These are phyloP conservation scores for Protophormia terraenovae DNA, from an alignment of 2,888 invertebrate species.

Conservation along the genomic window DNA sequence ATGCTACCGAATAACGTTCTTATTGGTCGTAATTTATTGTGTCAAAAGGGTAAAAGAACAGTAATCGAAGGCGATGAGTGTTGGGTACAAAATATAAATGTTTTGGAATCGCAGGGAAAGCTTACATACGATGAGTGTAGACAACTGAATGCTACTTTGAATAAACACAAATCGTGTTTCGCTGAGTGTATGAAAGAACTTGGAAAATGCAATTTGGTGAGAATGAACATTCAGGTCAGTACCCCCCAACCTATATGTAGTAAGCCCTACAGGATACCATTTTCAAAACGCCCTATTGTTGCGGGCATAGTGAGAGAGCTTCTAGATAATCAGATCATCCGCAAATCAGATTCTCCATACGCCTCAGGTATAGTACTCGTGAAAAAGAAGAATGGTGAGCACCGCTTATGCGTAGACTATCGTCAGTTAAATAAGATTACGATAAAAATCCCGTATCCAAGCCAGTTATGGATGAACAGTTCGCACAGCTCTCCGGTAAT, in stretches of 20 bases:
- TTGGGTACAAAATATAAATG: constrained; percentile 32
- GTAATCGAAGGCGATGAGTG: constrained; percentile 48
- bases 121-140: background rate
- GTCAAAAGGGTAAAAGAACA: constrained; percentile 12
- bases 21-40: no score
- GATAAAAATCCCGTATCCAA: constrained; percentile 38
- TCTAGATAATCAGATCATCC: constrained; percentile 47
- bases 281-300: no score
- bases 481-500: constrained; percentile 52
- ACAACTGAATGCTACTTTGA: no score
- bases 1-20: constrained; percentile 32
- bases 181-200: background rate
- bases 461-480: constrained; percentile 60
- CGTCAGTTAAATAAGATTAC: constrained; percentile 26
- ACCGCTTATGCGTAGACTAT: constrained; percentile 49
- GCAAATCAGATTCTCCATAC: constrained; percentile 50
- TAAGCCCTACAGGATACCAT: no score
- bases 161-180: background rate
- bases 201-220: background rate
- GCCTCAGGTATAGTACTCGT: constrained; percentile 56
- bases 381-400: constrained; percentile 61
- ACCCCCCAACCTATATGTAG: no score
- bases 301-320: constrained; percentile 31
- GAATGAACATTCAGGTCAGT: constrained; percentile 11
- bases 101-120: background rate